Conservation (phyloP, 2,797 vertebrate genomes). For the Microtus californicus region DNA sequence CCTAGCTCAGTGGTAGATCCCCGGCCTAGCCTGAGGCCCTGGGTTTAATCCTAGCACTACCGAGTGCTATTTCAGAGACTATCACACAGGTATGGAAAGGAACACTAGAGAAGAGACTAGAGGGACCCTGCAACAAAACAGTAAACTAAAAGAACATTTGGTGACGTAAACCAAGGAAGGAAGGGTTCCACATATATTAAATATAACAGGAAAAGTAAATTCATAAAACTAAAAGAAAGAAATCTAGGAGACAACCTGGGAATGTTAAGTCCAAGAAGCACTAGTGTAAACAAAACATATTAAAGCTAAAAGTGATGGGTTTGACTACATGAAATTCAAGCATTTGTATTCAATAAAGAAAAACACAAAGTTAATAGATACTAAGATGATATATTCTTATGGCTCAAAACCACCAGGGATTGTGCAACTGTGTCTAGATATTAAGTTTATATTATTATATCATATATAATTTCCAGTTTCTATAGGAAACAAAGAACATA, state of each 20-base stretch:
- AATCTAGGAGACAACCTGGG: background rate
- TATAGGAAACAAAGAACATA: constrained; percentile 2
- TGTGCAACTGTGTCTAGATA: background rate
- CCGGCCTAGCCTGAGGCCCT: background rate
- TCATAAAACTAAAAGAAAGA: background rate
- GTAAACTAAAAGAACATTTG: constrained; percentile 8
- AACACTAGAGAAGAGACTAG: background rate
- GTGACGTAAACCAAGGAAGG: background rate
- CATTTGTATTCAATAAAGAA: background rate
- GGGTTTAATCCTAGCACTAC: background rate
- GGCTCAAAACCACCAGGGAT: background rate
- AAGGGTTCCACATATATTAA: background rate
- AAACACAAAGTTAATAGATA: background rate
- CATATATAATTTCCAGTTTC: constrained; percentile 8
- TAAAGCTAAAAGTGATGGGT: background rate
- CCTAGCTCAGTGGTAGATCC: background rate
- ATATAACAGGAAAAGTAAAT: background rate
- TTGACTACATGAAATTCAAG: constrained; percentile 7
- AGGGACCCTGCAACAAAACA: background rate
- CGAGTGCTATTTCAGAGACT: background rate
- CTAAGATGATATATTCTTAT: background rate
- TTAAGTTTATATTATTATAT: background rate
- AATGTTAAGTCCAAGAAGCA: background rate
- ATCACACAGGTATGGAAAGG: background rate
- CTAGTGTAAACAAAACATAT: background rate